Evolutionary conservation across 2,113 vertebrate genomes (phyloP), one percentile per base, ranked within the genome.

Genomic region (Pogonocichla stellata): DNA sequence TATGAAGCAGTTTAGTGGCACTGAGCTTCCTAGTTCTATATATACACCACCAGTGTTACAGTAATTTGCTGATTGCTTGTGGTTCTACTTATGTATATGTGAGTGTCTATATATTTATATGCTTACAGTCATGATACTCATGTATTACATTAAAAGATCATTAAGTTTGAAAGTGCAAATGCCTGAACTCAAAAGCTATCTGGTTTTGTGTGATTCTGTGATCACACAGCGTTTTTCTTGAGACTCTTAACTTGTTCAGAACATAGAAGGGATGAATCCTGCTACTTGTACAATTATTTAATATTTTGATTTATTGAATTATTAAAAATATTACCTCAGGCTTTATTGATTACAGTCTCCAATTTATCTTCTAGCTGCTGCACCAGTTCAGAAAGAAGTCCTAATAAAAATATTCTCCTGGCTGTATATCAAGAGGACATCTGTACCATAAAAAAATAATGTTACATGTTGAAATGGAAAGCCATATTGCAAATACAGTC

Each of bases 1-100:
- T 56, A 42, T 43, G 45, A 72, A 69, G 64, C 50, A 87, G 22
- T 88, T 94, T 25, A 80, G 58, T 50, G 42, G 50, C 80, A 80
- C 54, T 72, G 62, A 84, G 34, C 70, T 90, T 80, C 31, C 33
- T 80, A 34, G 14, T 66, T 88, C 78, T 90, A 10, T 73, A 70
- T 80, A 60, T 88, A 80, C 33, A 66, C 42, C 50, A 29, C 62
- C 34, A 8, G 28, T 87, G 50, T 69, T 85, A 38, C 33, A 70
- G 78, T 90, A 70, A 88, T 94, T 87, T 94, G 50, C 47, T 95
- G 95, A 91, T 95, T 93, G 80, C 58, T 90, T 77, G 56, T 91
- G 58, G 19, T 88, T 93, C 75, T 91, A 33, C 74, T 93, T 95
- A 89, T 17, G 24, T 77, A 69, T 95, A 72, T 28, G 53, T 84